Conservation (phyloP, 2,888 invertebrate species). For the Mesorhabditis spiculigera region DNA sequence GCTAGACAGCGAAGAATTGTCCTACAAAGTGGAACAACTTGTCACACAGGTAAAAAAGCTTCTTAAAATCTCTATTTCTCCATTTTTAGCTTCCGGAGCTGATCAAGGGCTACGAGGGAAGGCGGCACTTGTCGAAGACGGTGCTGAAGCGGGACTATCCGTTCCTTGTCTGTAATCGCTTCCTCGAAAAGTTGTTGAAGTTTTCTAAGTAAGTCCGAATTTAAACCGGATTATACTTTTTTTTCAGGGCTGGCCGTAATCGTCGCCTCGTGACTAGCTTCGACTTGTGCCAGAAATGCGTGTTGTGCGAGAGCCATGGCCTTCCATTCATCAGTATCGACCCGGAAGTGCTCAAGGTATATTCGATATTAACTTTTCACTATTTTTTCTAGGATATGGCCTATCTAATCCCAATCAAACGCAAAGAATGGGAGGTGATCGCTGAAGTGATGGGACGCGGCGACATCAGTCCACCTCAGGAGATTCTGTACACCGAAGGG, state of each 20-base stretch:
- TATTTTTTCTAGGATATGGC: slow-evolving; percentile 1
- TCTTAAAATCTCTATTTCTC: not conserved
- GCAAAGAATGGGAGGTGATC: not conserved
- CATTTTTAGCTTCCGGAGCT: not conserved
- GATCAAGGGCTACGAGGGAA: not conserved
- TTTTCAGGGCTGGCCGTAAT: not conserved
- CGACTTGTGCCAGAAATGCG: slow-evolving; percentile 11
- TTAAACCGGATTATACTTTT: not conserved
- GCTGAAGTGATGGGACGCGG: not conserved
- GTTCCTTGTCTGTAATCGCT: not conserved
- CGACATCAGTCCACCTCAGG: not conserved
- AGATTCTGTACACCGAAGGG: not conserved
- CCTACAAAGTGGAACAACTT: not conserved
- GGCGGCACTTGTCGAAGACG: not conserved
- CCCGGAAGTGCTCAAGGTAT: not conserved
- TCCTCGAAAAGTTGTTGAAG: not conserved
- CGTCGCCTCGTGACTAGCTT: not conserved
- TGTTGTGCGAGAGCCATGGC: slow-evolving; percentile 13
- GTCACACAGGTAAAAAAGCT: not conserved
- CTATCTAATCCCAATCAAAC: not conserved
- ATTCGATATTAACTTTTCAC: not conserved
- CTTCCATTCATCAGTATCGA: slow-evolving; percentile 1
- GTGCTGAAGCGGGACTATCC: not conserved
- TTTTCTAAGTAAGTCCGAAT: not conserved
- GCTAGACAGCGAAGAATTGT: slow-evolving; percentile 1